Conservation (phyloP, 2,113 vertebrate genomes). For the Leucopsar rothschildi region DNA sequence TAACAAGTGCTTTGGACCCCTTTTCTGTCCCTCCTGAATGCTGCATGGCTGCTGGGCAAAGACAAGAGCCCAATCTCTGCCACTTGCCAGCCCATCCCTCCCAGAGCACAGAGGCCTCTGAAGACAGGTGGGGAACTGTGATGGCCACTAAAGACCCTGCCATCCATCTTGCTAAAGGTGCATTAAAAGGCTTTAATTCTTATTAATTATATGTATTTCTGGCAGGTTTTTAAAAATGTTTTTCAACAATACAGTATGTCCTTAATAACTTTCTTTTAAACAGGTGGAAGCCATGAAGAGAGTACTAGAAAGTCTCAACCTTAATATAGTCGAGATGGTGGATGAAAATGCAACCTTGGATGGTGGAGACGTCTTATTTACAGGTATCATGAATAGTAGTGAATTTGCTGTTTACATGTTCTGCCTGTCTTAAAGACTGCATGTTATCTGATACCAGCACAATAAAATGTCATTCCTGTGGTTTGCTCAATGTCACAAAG, state of each 20-base stretch:
- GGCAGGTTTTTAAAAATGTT: neutral
- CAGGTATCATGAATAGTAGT: constrained; percentile 74
- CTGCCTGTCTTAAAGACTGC: neutral
- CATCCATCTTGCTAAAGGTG: neutral
- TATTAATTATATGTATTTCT: neutral
- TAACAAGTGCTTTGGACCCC: neutral
- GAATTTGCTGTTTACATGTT: neutral
- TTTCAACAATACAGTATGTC: neutral
- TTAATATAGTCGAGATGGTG: constrained; percentile 93
- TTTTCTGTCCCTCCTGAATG: neutral
- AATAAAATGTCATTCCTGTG: neutral
- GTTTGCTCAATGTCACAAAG: neutral
- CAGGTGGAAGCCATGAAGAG: constrained; percentile 86
- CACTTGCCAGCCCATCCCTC: neutral
- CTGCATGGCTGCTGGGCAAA: neutral
- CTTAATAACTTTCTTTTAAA: constrained; percentile 46
- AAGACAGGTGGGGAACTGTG: neutral
- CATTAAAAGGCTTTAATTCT: neutral
- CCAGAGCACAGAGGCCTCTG: neutral
- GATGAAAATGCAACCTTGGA: constrained; percentile 93
- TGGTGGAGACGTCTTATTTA: constrained; percentile 96
- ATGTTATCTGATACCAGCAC: neutral
- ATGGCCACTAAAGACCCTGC: neutral
- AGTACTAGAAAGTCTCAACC: constrained; percentile 82
- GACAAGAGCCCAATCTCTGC: neutral